Percentiles rank a stretch among this genome's conserved stretches.
Evolutionary conservation across 1,140 invertebrate genomes (phyloP).

Genomic region (Hesperophylax magnus): DNA sequence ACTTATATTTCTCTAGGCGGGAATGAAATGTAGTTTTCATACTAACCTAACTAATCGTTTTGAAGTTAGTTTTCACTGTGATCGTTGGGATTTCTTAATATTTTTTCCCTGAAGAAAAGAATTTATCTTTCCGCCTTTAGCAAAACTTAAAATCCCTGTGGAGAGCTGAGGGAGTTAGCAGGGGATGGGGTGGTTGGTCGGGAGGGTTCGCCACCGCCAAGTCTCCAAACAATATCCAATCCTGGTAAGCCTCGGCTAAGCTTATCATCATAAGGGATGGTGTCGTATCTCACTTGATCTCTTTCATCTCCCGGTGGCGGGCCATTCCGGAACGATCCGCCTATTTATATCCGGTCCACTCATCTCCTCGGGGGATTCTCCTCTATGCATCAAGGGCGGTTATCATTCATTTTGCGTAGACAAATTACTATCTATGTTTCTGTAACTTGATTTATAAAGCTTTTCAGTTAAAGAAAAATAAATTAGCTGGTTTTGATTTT

Average conservation of each 20-base stretch:
- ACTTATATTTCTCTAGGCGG: no score
- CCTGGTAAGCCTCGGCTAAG: constrained; percentile 49
- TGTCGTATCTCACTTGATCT: constrained; percentile 49
- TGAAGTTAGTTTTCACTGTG: no score
- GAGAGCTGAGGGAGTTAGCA: background rate
- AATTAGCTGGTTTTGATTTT: no score
- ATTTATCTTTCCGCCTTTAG: background rate
- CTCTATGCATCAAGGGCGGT: background rate
- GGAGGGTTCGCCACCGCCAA: constrained; percentile 1
- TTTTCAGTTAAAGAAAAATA: no score
- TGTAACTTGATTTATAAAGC: background rate
- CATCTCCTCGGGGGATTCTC: constrained; percentile 17
- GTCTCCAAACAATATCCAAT: constrained; percentile 49
- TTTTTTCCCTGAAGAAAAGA: no score
- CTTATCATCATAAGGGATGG: constrained; percentile 47
- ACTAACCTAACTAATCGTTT: no score
- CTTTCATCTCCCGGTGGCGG: constrained; percentile 47
- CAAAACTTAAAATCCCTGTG: background rate
- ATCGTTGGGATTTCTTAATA: no score
- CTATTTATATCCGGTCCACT: constrained; percentile 43
- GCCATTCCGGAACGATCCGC: constrained; percentile 42
- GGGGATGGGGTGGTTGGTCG: background rate
- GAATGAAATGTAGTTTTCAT: no score
- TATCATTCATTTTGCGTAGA: background rate
- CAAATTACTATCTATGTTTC: background rate